Evolutionary conservation across 1,140 invertebrate species (phyloP).

Genomic region (Druon quercuslanigerum): DNA sequence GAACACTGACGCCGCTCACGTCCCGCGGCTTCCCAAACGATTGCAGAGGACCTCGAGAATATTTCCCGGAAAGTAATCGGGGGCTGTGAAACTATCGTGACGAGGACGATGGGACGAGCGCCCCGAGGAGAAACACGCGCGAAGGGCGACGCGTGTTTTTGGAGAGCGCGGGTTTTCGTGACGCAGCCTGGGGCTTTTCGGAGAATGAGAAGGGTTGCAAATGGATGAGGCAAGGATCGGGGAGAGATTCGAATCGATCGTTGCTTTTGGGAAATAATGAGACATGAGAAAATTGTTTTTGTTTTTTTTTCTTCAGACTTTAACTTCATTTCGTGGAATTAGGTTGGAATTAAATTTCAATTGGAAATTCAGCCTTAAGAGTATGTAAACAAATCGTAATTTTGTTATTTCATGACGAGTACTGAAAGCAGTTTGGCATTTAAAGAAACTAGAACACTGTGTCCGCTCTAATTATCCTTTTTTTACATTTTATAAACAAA

Average conservation of each 20-base stretch:
- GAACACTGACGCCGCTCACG: slow-evolving; percentile 21
- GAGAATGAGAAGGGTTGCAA: slow-evolving; percentile 27
- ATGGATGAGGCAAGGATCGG: slow-evolving; percentile 22
- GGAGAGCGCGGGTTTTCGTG: slow-evolving; percentile 25
- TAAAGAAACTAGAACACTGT: too few relatives aligned
- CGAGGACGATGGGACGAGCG: slow-evolving; percentile 15
- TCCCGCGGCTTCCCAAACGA: slow-evolving; percentile 25
- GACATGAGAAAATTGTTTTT: slow-evolving; percentile 20
- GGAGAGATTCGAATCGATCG: slow-evolving; percentile 20
- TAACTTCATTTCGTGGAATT: too few relatives aligned
- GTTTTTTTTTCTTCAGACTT: background rate
- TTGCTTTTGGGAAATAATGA: slow-evolving; percentile 4
- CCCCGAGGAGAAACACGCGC: slow-evolving; percentile 25
- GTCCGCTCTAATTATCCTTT: too few relatives aligned
- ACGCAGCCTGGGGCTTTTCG: slow-evolving; percentile 27
- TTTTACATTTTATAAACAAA: too few relatives aligned
- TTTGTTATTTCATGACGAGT: too few relatives aligned
- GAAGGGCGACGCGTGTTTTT: slow-evolving; percentile 26
- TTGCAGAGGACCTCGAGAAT: slow-evolving; percentile 24
- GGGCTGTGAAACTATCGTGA: slow-evolving; percentile 30
- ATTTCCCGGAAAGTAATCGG: slow-evolving; percentile 30
- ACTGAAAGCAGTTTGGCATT: too few relatives aligned
- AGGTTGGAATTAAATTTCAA: too few relatives aligned
- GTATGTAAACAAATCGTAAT: too few relatives aligned
- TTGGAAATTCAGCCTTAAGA: too few relatives aligned